Evolutionary conservation across 2,888 invertebrate genomes (phyloP), one percentile per base, ranked within the genome.

Genomic region (Drosophila demipolita): DNA sequence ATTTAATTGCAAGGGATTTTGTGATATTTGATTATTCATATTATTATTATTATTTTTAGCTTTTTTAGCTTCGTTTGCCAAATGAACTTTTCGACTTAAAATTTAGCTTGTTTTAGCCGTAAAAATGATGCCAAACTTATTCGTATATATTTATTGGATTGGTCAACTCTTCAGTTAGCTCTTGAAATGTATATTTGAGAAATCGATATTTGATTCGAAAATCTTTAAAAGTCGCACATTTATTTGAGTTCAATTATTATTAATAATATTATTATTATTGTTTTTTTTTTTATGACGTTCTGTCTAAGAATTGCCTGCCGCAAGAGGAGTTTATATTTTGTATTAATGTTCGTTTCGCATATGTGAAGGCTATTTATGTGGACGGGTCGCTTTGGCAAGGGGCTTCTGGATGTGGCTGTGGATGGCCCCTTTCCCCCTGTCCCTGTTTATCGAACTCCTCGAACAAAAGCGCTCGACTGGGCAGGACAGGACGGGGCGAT

Each of bases 311-410:
- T 15, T 45, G 23, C 15, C 7, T 1, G 23, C 45, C 7, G 12
- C 3, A 23, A 45, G 26, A 9, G 26, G 23, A 29, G 33, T 15
- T 8, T 23, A 5, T 2, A 5, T 23, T 8, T 12, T 69, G 8
- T 40, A 23, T 38, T 8, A 29, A 9, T 42, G 20, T 32, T 23
- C 35, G 49, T 57, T 11, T 35, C 50, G 20, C 35, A 26, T 35
- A 12, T 35, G 32, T 29, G n/a, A 50, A 32, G 1, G 29, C 50
- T 11, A 45, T 45, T 38, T 54, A 66, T 73, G 71, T 63, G 72
- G 75, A 75, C 72, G 75, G 71, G 75, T 71, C 62, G 55, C 57
- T 11, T 40, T 50, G 35, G 20, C 33, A 26, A 32, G 54, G 20
- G 26, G 11, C 49, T 40, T 50, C 67, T 64, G 35, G 54, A 59